phyloP scores from a whole-genome alignment of 2,113 vertebrate genomes.

The Rhynchomys soricoides region DNA sequence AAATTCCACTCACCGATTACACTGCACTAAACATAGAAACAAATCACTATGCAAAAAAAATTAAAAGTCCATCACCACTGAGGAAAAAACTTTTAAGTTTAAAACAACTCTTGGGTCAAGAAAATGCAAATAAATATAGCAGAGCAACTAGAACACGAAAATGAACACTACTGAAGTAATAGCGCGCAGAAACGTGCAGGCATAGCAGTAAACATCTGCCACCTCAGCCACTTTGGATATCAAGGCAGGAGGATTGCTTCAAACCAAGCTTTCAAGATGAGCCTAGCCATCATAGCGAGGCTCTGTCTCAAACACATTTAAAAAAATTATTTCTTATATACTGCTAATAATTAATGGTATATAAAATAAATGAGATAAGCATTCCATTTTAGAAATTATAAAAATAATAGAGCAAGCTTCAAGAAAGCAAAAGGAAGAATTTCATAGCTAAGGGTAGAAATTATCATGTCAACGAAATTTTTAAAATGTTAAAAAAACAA shows the following conservation, averaged over 20 bases:
- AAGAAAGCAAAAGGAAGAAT: background rate
- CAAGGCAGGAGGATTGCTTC: background rate
- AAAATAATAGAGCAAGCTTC: slow-evolving; percentile 1
- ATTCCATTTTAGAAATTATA: slow-evolving; percentile 8
- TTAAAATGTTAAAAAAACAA: slow-evolving; percentile 23
- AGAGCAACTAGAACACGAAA: background rate
- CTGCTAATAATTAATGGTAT: background rate
- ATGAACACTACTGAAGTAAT: background rate
- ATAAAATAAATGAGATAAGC: slow-evolving; percentile 32
- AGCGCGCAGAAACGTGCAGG: background rate
- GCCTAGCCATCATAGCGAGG: background rate
- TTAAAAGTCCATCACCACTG: background rate
- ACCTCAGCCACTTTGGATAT: background rate
- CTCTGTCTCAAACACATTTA: background rate
- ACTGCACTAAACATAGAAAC: slow-evolving; percentile 22
- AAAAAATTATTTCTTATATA: background rate
- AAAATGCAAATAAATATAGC: slow-evolving; percentile 34
- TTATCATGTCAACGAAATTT: slow-evolving; percentile 46
- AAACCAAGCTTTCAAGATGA: background rate
- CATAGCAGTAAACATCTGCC: background rate
- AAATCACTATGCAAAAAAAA: slow-evolving; percentile 31
- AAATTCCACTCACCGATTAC: slow-evolving; percentile 25
- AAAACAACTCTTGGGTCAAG: background rate
- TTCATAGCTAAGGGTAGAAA: slow-evolving; percentile 24
- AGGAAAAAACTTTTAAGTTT: background rate